A percentile compares a stretch with the other conserved stretches of the same genome.
Evolutionary conservation across 1,140 invertebrate species (phyloP).

Genomic region (Cyclargus thomasi): DNA sequence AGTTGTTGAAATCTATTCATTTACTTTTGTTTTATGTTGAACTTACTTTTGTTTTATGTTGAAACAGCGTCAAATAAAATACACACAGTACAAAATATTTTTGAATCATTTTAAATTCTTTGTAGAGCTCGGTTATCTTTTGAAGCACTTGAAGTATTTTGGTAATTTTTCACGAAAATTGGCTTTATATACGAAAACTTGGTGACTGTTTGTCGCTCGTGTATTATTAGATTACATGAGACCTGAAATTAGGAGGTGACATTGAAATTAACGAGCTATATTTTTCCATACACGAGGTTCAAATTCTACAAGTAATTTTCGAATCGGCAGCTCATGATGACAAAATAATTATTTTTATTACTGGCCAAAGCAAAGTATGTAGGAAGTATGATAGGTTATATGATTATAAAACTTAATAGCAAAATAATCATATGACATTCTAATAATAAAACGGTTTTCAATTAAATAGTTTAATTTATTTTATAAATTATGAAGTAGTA

Average conservation of each 20-base stretch:
- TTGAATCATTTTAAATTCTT: neutral
- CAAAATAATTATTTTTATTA: neutral
- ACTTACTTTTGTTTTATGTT: slow-evolving; percentile 1
- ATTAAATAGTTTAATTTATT: no score
- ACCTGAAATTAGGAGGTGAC: neutral
- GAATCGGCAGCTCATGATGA: neutral
- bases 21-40: no score
- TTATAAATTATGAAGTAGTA: no score
- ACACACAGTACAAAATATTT: neutral
- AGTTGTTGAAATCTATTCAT: no score
- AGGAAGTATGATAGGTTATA: no score
- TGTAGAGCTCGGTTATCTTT: neutral
- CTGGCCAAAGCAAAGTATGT: no score
- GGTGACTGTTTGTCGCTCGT: neutral
- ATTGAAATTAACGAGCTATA: slow-evolving; percentile 4
- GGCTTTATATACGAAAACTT: neutral
- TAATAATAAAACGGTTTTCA: no score
- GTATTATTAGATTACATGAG: slow-evolving; percentile 11
- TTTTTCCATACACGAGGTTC: neutral
- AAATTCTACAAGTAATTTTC: neutral
- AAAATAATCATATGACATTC: no score
- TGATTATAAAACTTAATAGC: no score
- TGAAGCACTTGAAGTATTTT: neutral
- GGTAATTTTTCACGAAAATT: neutral
- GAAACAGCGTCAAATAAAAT: neutral